Percentiles rank a stretch among this genome's conserved stretches.
phyloP scores from a whole-genome alignment of 2,888 invertebrate species.

The Eutolmus rufibarbis region DNA sequence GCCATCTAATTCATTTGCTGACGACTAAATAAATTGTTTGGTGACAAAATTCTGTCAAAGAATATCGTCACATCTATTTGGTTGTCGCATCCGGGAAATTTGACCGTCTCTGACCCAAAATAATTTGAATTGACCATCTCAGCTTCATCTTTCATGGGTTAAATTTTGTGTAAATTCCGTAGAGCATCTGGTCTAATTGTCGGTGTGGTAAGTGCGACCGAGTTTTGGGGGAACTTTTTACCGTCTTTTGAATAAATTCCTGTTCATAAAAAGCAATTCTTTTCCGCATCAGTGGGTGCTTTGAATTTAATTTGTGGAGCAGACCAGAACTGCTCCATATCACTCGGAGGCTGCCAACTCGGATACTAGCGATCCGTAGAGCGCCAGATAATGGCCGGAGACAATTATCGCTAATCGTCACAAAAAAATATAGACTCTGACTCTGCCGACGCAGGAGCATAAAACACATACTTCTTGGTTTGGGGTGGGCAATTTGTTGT shows the following conservation, averaged over 20 bases:
- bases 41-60: not conserved
- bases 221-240: not conserved
- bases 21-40: not conserved
- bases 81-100: not conserved
- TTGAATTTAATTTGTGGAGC: not conserved
- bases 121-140: not conserved
- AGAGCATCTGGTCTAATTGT: not conserved
- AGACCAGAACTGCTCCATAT: not conserved
- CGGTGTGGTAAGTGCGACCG: not conserved
- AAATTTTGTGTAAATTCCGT: not conserved
- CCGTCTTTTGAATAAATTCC: not conserved
- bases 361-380: not conserved
- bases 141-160: not conserved
- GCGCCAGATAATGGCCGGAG: not conserved
- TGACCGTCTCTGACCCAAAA: not conserved
- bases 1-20: not conserved
- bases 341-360: not conserved
- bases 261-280: not conserved
- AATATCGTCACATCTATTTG: not conserved
- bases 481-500: not conserved
- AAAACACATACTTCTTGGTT: not conserved
- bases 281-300: not conserved
- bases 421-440: not conserved
- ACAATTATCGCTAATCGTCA: not conserved
- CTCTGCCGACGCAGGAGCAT: not conserved